Base-by-base conservation (phyloP, 2,797 vertebrate genomes). In the Myotis vivesi region DNA sequence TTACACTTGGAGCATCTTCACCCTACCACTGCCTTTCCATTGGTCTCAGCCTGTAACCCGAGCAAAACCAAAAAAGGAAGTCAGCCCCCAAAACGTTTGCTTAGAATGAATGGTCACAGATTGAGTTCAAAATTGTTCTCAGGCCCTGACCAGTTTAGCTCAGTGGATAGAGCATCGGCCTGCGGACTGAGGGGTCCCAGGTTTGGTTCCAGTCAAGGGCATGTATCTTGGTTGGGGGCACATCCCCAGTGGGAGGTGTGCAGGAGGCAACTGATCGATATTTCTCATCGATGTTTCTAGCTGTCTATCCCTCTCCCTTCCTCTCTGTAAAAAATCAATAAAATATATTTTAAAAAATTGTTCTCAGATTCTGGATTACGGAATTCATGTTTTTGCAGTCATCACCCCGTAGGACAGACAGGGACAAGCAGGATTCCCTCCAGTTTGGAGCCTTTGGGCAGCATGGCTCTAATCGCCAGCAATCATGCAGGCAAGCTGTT, bases 71-170 rank as follows among this genome's bases (percentile, higher is more conserved):
- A 53, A 53, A 82, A 73, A 17, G 59, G 15, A 22, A 72, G 12
- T 51, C 66, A 33, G 44, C 2, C 3, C 59, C 20, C 5, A 15
- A 62, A 53, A 53, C 19, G 49, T 33, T 89, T 59, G 51, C 79
- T 92, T 82, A 77, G 64, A 83, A 72, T 0, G 44, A 19, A 53
- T 25, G 59, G n/a, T 49, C 28, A 53, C 62, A 79, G 13, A 83
- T 2, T 68, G 83, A 93, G 36, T 28, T 92, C 38, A 51, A 77
- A 82, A 88, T 68, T 55, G 53, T 72, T 85, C 94, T 94, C 41
- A 19, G 36, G 13, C 46, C 13, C 46, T 46, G 46, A 46, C 46
- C 46, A 13, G 46, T 46, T 46, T 46, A 12, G 46, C 46, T 46
- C 46, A 46, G 46, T 46, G 46, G 13, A 46, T 46, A 46, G 46